Base-by-base conservation (phyloP, 2,888 invertebrate genomes). In the Penaeus monodon region DNA sequence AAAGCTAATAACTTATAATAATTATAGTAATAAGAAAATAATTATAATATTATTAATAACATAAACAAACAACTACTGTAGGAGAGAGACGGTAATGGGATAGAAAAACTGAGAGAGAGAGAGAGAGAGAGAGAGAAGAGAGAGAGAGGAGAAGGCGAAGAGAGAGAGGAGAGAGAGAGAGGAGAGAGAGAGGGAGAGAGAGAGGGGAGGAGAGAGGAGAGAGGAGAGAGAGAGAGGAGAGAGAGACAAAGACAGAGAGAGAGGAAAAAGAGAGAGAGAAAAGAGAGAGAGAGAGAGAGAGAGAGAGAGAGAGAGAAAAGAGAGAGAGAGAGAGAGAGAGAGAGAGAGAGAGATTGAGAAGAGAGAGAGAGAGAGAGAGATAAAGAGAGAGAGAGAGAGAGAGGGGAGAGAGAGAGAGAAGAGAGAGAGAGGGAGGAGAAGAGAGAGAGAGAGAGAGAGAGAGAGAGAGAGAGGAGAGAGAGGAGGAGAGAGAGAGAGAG, bases 61-160 rank as follows among this genome's bases (percentile, higher is more conserved):
- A 82, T 63, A 82, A 49, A 82, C 10, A 82, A 27, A 82, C 70
- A 73, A 82, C 81, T 73, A 29, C 49, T 22, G 57, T 29, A 82
- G 4, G 57, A 24, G 27, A n/a, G n/a, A n/a, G n/a, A n/a, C n/a
- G n/a, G 17, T 57, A 24, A 82, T 63, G 33, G 3, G 33, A 33
- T 3, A 33, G 3, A 33, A 33, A 3, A 33, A 2, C 33, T 38
- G 33, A 66, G 66, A 66, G 66, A 66, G 66, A 66, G 66, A 66
- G 66, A 66, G n/a, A 66, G 66, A 66, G n/a, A 17, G n/a, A 79
- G 44, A 38, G 66, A 81, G 73, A 81, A 81, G 68, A 68, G 65
- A 44, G 49, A 49, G 63, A 57, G 57, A 57, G 78, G 38, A 27
- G 27, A 24, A 33, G 14, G 3, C 44, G 6, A 38, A 65, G 64